Evolutionary conservation across 1,140 invertebrate genomes (phyloP).

Genomic region (Gonioctena quinquepunctata): DNA sequence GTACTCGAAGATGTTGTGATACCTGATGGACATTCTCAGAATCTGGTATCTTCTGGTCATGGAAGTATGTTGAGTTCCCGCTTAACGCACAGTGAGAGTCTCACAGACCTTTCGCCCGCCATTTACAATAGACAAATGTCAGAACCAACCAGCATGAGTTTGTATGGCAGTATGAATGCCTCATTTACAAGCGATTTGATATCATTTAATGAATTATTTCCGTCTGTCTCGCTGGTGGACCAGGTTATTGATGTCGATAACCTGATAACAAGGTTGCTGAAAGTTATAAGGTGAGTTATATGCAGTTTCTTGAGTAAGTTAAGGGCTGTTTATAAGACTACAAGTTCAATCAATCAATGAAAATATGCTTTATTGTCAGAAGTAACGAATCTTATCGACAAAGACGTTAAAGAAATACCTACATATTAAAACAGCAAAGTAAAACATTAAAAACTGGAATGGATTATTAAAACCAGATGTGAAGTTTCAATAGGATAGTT

Average conservation of each 20-base stretch:
- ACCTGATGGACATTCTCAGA: conserved; percentile 68
- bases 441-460: too few relatives aligned
- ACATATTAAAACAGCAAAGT: too few relatives aligned
- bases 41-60: conserved; percentile 66
- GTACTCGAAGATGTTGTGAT: conserved; percentile 69
- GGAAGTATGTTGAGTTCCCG: conserved; percentile 48
- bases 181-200: conserved; percentile 54
- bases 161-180: conserved; percentile 39
- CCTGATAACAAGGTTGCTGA: conserved; percentile 72
- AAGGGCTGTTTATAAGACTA: too few relatives aligned
- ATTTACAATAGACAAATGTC: conserved; percentile 65
- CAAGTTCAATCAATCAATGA: too few relatives aligned
- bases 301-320: too few relatives aligned
- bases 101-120: conserved; percentile 69
- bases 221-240: conserved; percentile 64
- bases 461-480: too few relatives aligned
- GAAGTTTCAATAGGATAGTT: too few relatives aligned
- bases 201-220: conserved; percentile 50
- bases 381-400: too few relatives aligned
- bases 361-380: too few relatives aligned
- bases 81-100: conserved; percentile 60
- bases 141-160: conserved; percentile 55
- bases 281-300: too few relatives aligned
- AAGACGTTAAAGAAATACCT: too few relatives aligned
- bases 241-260: conserved; percentile 77